Evolutionary conservation across 2,888 invertebrate genomes (phyloP).

Genomic region (Ophion ellenae): DNA sequence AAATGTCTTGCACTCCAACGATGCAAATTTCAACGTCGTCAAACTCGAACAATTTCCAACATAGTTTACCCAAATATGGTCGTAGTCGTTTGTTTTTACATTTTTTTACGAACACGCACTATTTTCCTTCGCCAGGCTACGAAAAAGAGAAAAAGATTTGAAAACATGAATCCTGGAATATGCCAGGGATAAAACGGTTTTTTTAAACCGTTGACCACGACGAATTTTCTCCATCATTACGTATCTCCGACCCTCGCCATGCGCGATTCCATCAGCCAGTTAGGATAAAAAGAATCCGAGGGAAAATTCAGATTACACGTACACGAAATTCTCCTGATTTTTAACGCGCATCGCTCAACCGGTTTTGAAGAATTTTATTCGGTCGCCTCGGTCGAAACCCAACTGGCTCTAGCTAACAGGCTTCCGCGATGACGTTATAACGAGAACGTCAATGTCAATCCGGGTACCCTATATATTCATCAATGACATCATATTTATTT

Average conservation of each 20-base stretch:
- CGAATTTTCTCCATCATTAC: too few species aligned
- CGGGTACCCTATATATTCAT: conserved; percentile 34
- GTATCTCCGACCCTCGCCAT: too few species aligned
- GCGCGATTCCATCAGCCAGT: not conserved
- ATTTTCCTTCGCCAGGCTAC: too few species aligned
- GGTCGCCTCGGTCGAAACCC: not conserved
- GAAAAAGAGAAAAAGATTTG: not conserved
- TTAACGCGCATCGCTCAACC: not conserved
- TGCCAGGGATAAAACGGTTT: not conserved
- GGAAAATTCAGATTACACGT: not conserved
- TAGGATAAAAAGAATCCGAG: not conserved
- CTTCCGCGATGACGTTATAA: conserved; percentile 56
- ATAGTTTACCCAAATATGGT: too few species aligned
- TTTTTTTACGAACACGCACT: too few species aligned
- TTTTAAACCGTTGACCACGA: not conserved
- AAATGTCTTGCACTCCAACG: too few species aligned
- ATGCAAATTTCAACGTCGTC: too few species aligned
- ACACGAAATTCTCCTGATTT: not conserved
- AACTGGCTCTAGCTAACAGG: conserved; percentile 26
- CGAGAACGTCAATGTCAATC: conserved; percentile 62
- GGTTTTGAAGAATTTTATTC: conserved; percentile 17
- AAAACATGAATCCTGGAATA: not conserved
- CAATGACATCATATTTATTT: conserved; percentile 60
- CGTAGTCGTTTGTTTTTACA: too few species aligned
- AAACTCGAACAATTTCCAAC: too few species aligned